Base-by-base conservation (phyloP, 2,113 vertebrate genomes). In the Trochalopteron elliotii region DNA sequence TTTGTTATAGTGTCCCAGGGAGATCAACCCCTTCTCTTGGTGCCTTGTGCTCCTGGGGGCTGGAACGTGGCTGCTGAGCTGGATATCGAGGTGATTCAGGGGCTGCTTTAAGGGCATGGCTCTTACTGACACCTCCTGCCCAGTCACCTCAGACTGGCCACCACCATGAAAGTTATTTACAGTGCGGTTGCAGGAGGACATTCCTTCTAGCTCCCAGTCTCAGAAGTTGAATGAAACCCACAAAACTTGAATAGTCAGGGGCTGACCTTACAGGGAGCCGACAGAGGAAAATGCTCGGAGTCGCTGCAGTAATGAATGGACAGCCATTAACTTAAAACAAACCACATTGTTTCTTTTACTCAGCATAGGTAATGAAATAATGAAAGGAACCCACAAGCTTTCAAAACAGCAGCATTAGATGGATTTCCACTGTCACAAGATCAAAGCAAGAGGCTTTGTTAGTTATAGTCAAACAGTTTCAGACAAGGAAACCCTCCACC, bases 401-500 rank as follows among this genome's bases (percentile, higher is more conserved):
- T 96, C 92, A 89, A 90, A 93, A 92, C 25, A 9, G 77, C 76
- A 78, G 65, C 70, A 76, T 96, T 95, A 96, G 84, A 75, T 0
- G 19, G 89, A 96, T 95, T 96, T 93, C 89, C 96, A 94, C 82
- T 94, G 89, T 82, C 76, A 64, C 31, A 81, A 96, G 96, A 97
- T 97, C 97, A 97, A 97, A 97, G 96, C n/a, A 76, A 61, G 52
- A 67, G 87, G 60, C 87, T 97, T 95, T 96, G 65, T 94, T 84
- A 92, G 68, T 70, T 92, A 33, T 10, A 92, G 83, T 69, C 91
- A 82, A 83, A 92, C 63, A 74, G 39, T 78, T 83, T 96, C 70
- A 97, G 80, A 90, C 52, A 81, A 27, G 39, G 60, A 91, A 91
- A 95, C 56, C 76, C 74, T 93, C 70, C 5, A 9, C 79, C 87